phyloP scores from a whole-genome alignment of 2,797 vertebrate genomes.

The Aeoliscus strigatus region DNA sequence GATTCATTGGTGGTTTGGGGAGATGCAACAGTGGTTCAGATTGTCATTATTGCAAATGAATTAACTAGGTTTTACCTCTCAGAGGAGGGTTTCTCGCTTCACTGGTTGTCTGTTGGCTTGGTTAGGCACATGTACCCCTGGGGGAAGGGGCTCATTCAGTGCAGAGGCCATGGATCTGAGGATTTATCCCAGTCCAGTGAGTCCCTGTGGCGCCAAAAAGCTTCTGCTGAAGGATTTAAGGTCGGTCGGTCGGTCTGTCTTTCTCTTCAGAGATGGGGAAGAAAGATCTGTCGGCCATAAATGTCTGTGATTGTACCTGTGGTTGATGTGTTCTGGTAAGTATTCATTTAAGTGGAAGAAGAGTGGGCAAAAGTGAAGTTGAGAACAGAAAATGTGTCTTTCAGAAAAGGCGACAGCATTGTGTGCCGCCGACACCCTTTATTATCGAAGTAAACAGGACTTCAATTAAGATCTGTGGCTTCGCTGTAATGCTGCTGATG shows the following conservation, averaged over 20 bases:
- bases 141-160: slow-evolving; percentile 58
- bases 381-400: slow-evolving; percentile 24
- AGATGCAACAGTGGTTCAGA: slow-evolving; percentile 34
- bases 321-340: slow-evolving; percentile 26
- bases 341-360: slow-evolving; percentile 17
- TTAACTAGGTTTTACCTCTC: slow-evolving; percentile 61
- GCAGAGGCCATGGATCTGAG: slow-evolving; percentile 55
- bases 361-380: slow-evolving; percentile 24
- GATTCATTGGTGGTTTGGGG: slow-evolving; percentile 38
- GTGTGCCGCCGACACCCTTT: not conserved
- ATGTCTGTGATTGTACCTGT: slow-evolving; percentile 26
- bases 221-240: slow-evolving; percentile 63
- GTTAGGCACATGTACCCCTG: slow-evolving; percentile 53
- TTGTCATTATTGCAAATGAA: slow-evolving; percentile 60
- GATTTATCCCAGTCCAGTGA: slow-evolving; percentile 74
- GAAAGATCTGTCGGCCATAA: slow-evolving; percentile 38
- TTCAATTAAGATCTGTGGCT: too few relatives aligned
- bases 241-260: slow-evolving; percentile 41
- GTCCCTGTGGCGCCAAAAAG: slow-evolving; percentile 54
- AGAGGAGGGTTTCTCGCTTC: slow-evolving; percentile 51
- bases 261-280: slow-evolving; percentile 27
- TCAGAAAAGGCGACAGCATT: slow-evolving; percentile 3
- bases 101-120: slow-evolving; percentile 56
- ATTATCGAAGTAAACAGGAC: too few relatives aligned
- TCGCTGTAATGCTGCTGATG: too few relatives aligned